phyloP scores from a whole-genome alignment of 2,113 vertebrate species.

The Pteruthius melanotis region DNA sequence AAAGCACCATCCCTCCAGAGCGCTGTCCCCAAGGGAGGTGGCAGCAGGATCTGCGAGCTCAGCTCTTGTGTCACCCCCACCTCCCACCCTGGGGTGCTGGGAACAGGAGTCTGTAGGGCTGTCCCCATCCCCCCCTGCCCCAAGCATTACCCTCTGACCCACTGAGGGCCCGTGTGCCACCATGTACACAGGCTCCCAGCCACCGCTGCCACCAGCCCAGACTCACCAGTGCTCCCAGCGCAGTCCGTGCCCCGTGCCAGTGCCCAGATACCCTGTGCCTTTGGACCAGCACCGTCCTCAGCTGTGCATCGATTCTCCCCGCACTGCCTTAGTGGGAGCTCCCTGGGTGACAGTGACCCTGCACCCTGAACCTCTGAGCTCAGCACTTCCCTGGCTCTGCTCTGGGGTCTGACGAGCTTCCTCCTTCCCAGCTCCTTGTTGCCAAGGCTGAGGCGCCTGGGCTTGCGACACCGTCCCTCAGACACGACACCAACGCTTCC shows the following conservation, averaged over 20 bases:
- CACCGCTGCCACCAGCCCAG: fast-evolving
- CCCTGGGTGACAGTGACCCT: fast-evolving
- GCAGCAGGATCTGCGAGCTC: background rate
- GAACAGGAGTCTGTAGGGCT: background rate
- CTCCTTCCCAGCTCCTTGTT: background rate
- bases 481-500: background rate
- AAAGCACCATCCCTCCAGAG: background rate
- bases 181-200: fast-evolving
- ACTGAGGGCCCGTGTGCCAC: fast-evolving
- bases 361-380: background rate
- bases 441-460: background rate
- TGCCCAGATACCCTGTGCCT: background rate
- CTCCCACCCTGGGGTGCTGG: background rate
- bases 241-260: fast-evolving
- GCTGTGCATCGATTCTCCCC: fast-evolving
- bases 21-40: fast-evolving
- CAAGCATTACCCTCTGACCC: fast-evolving
- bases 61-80: background rate
- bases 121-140: background rate
- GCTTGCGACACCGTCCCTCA: background rate
- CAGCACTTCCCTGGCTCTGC: background rate
- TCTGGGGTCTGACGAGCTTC: background rate
- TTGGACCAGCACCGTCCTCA: background rate
- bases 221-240: fast-evolving
- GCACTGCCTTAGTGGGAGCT: background rate